Conservation (phyloP, 2,797 vertebrate genomes). For the Thalassophryne amazonica region DNA sequence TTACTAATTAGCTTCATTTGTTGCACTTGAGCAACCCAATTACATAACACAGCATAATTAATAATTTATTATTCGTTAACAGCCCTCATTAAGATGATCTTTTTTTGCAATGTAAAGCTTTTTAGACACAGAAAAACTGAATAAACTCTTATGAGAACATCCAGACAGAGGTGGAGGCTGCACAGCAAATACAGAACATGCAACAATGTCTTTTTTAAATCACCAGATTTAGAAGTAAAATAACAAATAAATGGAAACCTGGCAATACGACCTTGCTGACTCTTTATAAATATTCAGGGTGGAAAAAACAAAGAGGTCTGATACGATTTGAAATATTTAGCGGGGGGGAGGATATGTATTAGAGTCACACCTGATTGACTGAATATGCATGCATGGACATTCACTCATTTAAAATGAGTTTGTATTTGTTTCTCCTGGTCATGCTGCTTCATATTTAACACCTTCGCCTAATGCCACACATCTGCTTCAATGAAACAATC, state of each 20-base stretch:
- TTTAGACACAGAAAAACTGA: slow-evolving; percentile 7
- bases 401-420: neutral
- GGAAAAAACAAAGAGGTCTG: neutral
- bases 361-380: slow-evolving; percentile 16
- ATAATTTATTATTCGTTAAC: slow-evolving; percentile 6
- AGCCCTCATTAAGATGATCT: neutral
- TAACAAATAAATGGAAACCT: too few species aligned
- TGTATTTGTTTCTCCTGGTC: slow-evolving; percentile 5
- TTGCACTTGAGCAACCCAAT: neutral
- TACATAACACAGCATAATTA: neutral
- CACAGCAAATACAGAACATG: neutral
- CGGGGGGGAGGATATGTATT: neutral
- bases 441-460: neutral
- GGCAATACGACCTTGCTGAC: neutral
- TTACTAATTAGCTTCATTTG: neutral
- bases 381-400: slow-evolving; percentile 15
- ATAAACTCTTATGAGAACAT: neutral
- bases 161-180: neutral
- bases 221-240: neutral
- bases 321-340: slow-evolving; percentile 20
- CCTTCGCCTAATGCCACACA: fast-evolving
- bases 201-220: neutral
- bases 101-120: neutral
- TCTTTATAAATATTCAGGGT: neutral
- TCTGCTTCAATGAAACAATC: neutral